Conservation (phyloP, 2,888 invertebrate genomes). For the Erebia ligea region DNA sequence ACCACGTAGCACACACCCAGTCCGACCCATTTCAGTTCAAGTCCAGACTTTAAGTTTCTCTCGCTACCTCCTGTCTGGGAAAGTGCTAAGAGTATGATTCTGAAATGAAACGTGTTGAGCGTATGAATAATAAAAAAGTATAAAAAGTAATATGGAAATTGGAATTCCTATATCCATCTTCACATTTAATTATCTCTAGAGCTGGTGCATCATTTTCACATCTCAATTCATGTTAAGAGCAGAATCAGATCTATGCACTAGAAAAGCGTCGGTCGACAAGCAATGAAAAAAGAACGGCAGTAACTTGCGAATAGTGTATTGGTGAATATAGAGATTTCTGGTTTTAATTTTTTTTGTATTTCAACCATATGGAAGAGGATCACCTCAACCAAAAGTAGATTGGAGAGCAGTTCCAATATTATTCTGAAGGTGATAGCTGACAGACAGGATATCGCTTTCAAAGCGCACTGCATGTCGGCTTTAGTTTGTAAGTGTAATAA, state of each 20-base stretch:
- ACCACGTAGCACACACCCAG: constrained; percentile 35
- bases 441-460: too few relatives aligned
- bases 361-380: too few relatives aligned
- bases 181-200: constrained; percentile 6
- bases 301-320: not conserved
- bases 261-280: constrained; percentile 14
- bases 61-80: constrained; percentile 20
- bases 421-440: too few relatives aligned
- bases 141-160: too few relatives aligned
- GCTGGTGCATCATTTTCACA: not conserved
- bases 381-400: too few relatives aligned
- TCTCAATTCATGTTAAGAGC: constrained; percentile 6
- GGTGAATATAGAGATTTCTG: too few relatives aligned
- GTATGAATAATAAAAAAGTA: not conserved
- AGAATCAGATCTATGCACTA: not conserved
- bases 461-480: too few relatives aligned
- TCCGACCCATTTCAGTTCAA: constrained; percentile 34
- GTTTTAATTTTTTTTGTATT: too few relatives aligned
- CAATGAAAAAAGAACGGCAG: constrained; percentile 13
- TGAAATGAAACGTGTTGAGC: not conserved
- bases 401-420: too few relatives aligned
- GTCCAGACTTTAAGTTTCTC: constrained; percentile 31
- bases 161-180: too few relatives aligned
- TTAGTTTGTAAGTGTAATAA: too few relatives aligned
- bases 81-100: not conserved